A percentile compares a stretch with the other conserved stretches of the same genome.
Conservation (phyloP, 2,797 vertebrate genomes). For the Perdix hodgsoniae region DNA sequence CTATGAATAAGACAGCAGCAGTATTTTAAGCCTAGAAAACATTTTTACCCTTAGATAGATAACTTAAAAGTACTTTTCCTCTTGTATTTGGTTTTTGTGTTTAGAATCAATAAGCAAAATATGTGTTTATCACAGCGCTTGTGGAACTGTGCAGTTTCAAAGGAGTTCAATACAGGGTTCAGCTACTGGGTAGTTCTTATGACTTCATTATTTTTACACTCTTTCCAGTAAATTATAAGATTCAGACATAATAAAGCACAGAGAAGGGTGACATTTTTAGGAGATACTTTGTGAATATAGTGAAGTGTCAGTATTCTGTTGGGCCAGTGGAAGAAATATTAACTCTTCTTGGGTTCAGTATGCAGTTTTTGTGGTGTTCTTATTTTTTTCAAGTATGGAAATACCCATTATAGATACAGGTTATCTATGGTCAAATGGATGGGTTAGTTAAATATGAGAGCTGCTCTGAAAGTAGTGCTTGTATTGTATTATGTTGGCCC, state of each 20-base stretch:
- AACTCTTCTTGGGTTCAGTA: not conserved
- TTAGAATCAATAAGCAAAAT: not conserved
- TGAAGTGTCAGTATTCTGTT: not conserved
- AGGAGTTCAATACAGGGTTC: not conserved
- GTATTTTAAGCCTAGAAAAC: slow-evolving; percentile 1
- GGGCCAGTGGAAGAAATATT: not conserved
- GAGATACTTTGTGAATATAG: not conserved
- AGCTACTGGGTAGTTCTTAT: not conserved
- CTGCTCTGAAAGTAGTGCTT: not conserved
- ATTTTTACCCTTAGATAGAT: not conserved
- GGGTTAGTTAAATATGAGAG: not conserved
- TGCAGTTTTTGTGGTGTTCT: not conserved
- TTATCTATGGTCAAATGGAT: not conserved
- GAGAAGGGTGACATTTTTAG: not conserved
- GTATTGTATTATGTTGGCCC: not conserved
- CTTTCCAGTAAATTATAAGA: not conserved
- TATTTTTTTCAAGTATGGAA: not conserved
- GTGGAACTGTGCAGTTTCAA: not conserved
- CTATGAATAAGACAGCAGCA: not conserved
- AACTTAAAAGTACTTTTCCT: not conserved
- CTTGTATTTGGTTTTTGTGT: not conserved
- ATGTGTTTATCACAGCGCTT: not conserved
- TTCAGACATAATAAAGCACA: not conserved
- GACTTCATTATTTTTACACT: not conserved
- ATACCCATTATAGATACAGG: not conserved